Evolutionary conservation across 2,888 invertebrate genomes (phyloP).

Genomic region (Orthosia gracilis): DNA sequence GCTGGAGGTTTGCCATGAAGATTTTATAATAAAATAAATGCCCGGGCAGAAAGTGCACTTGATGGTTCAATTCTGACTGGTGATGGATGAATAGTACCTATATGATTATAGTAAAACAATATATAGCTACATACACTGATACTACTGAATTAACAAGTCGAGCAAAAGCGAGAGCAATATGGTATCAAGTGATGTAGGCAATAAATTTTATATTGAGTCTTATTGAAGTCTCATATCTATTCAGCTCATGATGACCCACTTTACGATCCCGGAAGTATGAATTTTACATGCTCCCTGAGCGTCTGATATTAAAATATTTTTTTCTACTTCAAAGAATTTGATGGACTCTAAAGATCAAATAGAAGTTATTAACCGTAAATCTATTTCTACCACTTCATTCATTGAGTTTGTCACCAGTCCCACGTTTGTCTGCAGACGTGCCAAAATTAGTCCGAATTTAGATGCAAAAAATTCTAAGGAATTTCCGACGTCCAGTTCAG

Average conservation of each 20-base stretch:
- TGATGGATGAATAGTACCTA: too few species aligned
- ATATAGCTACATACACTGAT: too few species aligned
- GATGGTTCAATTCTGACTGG: background rate
- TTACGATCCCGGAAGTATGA: background rate
- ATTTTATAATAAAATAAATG: background rate
- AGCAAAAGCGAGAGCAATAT: background rate
- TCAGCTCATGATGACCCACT: constrained; percentile 7
- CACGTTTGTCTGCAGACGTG: constrained; percentile 28
- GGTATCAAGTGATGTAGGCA: background rate
- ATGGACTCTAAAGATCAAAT: constrained; percentile 14
- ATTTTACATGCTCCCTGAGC: too few species aligned
- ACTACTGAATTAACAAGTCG: background rate
- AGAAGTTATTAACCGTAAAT: constrained; percentile 14
- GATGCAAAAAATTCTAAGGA: constrained; percentile 45
- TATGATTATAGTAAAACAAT: too few species aligned
- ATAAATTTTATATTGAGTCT: background rate
- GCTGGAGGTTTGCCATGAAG: background rate
- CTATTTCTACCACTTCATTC: constrained; percentile 37
- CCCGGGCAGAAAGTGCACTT: too few species aligned
- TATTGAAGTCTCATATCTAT: background rate
- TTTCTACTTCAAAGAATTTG: background rate
- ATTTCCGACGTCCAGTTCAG: constrained; percentile 26
- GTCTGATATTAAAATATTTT: background rate
- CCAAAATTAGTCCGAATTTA: constrained; percentile 58
- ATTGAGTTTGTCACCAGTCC: constrained; percentile 35